Evolutionary conservation across 2,113 vertebrate species (phyloP), one percentile per base, ranked within the genome.

Genomic region (Miniopterus natalensis): DNA sequence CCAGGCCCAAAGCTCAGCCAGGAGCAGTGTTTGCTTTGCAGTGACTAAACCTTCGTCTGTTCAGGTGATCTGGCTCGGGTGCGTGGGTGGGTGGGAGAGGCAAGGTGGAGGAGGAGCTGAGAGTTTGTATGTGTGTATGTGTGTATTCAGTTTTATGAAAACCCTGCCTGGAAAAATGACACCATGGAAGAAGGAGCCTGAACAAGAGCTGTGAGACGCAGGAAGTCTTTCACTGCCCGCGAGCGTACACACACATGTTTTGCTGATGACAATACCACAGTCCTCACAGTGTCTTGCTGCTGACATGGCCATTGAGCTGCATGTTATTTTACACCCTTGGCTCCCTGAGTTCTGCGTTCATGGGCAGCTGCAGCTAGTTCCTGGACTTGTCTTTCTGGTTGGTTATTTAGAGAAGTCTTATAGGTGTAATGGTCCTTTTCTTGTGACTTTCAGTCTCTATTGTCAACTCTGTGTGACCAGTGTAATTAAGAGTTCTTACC

Each of bases 401-500:
- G 83, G 90, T 40, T 92, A 18, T 68, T 74, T 45, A 10, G 29
- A 94, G 59, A 97, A 71, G 51, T 90, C 84, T 96, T 74, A 94
- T 23, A 2, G 36, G 36, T 45, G 8, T 88, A 55, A 31, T 0
- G 51, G 5, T 15, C 12, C 49, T 84, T 49, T 63, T 13, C 66
- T 25, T 80, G 77, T 90, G 29, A 77, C 42, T 95, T 81, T 6
- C 51, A 1, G 84, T 68, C 63, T 83, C 57, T 89, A 5, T 57
- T 77, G 29, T 36, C 40, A 45, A 31, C 21, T 25, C 45, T 80
- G 13, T 6, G 2, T 80, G 51, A 88, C 66, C 29, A 63, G 20
- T 53, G 77, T 55, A 93, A 88, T 70, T 21, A 70, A 68, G 70
- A 88, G 51, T 61, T 88, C 29, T 59, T 25, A 74, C 29, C 71